A percentile compares a stretch with the other conserved stretches of the same genome.
These are phyloP conservation scores for Danio aesculapii DNA, from an alignment of 2,797 vertebrate genomes.

Conservation along the genomic window DNA sequence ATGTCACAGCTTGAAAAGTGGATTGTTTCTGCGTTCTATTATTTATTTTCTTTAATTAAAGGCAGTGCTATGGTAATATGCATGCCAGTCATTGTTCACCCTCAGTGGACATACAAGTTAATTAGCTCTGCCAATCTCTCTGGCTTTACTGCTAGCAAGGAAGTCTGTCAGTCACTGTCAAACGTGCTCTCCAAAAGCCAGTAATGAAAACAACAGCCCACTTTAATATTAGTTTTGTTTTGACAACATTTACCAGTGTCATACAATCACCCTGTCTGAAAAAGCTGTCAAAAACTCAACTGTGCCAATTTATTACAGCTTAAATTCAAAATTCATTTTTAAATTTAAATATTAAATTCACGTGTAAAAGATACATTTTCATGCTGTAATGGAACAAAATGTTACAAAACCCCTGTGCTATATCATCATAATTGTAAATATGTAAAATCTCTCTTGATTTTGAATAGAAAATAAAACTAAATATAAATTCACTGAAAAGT, in stretches of 20 bases:
- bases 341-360: not conserved
- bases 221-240: constrained; percentile 16
- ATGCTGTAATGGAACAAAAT: not conserved
- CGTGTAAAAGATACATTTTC: not conserved
- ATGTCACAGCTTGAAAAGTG: no score
- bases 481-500: no score
- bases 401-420: no score
- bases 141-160: constrained; percentile 9
- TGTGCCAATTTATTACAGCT: not conserved
- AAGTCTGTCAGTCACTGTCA: constrained; percentile 42
- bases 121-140: constrained; percentile 38
- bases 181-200: not conserved
- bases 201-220: constrained; percentile 17
- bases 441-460: no score
- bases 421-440: no score
- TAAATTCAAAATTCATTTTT: not conserved
- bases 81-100: constrained; percentile 37
- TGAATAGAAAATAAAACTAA: no score
- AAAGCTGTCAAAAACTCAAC: not conserved
- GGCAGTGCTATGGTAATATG: constrained; percentile 11
- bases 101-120: constrained; percentile 26
- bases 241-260: constrained; percentile 7
- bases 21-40: not conserved
- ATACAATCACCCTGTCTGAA: not conserved
- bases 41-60: not conserved